Conservation (phyloP, 2,888 invertebrate genomes). For the Lithophane semibrunnea region DNA sequence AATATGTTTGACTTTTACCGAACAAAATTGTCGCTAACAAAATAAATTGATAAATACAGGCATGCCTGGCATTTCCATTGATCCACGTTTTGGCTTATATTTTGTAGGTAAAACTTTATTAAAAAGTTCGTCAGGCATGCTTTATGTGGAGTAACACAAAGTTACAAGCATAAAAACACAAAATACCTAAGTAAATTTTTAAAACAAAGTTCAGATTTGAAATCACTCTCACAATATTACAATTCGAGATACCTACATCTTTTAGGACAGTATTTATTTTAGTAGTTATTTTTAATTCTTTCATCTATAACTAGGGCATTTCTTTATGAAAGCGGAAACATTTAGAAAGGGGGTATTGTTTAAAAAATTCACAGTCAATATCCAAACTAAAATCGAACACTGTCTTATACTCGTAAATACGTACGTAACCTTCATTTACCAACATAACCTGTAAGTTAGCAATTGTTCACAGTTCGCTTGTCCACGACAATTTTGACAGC, state of each 20-base stretch:
- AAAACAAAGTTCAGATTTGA: background rate
- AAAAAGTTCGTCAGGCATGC: background rate
- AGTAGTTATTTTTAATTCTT: background rate
- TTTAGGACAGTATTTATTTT: no score
- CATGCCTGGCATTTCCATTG: conserved; percentile 1
- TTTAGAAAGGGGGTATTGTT: background rate
- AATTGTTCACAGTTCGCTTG: conserved; percentile 57
- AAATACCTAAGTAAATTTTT: no score
- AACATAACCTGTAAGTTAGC: conserved; percentile 46
- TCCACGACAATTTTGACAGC: conserved; percentile 57
- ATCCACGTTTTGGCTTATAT: conserved; percentile 16
- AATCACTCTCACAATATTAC: background rate
- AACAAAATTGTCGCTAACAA: conserved; percentile 11
- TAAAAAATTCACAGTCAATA: background rate
- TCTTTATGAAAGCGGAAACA: background rate
- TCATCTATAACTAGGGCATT: background rate
- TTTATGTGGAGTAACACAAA: background rate
- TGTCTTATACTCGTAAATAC: background rate
- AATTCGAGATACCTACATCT: background rate
- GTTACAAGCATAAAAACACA: background rate
- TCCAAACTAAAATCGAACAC: background rate
- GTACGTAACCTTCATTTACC: conserved; percentile 37
- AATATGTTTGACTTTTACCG: conserved; percentile 30
- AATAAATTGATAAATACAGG: conserved; percentile 12
- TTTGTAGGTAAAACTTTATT: conserved; percentile 10